A percentile compares a stretch with the other conserved stretches of the same genome.
These are phyloP conservation scores for Caenorhabditis auriculariae DNA, from an alignment of 2,888 invertebrate genomes.

Conservation along the genomic window DNA sequence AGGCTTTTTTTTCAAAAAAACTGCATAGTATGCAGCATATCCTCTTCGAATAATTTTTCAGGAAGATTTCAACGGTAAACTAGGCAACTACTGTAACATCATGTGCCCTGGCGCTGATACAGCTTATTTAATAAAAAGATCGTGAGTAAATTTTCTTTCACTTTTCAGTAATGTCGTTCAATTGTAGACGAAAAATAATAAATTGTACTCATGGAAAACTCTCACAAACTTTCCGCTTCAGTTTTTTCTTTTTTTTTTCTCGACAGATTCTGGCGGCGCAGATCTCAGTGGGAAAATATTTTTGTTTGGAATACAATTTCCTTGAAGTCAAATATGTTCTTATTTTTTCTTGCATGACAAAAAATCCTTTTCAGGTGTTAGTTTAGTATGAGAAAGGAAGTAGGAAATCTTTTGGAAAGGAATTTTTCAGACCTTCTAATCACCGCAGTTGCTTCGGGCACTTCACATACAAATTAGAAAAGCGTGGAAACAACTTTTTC, in stretches of 20 bases:
- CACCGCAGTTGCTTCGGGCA: constrained; percentile 52
- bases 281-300: no score
- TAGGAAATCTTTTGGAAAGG: neutral
- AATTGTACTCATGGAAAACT: no score
- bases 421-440: constrained; percentile 21
- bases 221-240: no score
- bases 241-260: no score
- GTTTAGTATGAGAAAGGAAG: neutral
- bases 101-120: constrained; percentile 58
- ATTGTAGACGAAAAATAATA: neutral
- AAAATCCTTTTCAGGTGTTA: neutral
- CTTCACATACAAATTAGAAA: constrained; percentile 53
- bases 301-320: no score
- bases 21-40: no score
- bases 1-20: no score
- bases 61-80: constrained; percentile 55
- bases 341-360: neutral
- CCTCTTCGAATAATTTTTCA: constrained; percentile 18
- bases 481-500: constrained; percentile 44
- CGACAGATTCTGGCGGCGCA: no score
- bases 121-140: constrained; percentile 45
- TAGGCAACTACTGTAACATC: constrained; percentile 52
- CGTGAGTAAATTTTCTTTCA: neutral
- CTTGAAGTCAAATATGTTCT: no score
- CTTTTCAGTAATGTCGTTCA: neutral